These are phyloP conservation scores for Fregata magnificens DNA, from an alignment of 2,113 vertebrate genomes.

Conservation along the genomic window DNA sequence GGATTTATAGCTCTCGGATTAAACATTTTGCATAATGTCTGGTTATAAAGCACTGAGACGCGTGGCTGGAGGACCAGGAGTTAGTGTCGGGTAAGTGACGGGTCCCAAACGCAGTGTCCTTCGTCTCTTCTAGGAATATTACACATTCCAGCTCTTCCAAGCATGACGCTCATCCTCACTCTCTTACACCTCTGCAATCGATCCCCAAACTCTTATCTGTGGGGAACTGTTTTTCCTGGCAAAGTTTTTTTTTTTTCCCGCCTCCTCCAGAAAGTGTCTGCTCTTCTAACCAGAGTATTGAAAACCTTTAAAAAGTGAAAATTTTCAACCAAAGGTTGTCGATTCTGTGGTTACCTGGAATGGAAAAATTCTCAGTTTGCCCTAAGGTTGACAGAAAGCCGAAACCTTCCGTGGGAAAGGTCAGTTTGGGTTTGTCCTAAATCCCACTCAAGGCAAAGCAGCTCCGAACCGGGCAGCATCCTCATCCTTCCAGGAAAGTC, in stretches of 20 bases:
- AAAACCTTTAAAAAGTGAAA: not conserved
- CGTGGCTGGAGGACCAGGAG: not conserved
- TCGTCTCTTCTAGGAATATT: not conserved
- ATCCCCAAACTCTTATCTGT: not conserved
- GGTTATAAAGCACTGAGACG: not conserved
- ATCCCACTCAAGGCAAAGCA: not conserved
- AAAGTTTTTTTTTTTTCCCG: not conserved
- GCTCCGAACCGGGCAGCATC: not conserved
- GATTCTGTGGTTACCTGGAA: not conserved
- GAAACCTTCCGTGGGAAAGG: not conserved
- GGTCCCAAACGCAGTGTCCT: rapidly evolving
- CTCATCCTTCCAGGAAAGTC: not conserved
- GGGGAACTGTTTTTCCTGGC: not conserved
- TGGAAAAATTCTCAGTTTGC: not conserved
- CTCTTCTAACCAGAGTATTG: not conserved
- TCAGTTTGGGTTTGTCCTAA: not conserved
- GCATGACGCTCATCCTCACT: not conserved
- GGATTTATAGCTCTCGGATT: not conserved
- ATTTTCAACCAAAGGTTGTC: not conserved
- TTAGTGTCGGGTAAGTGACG: rapidly evolving
- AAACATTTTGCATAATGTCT: not conserved
- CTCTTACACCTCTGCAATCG: rapidly evolving
- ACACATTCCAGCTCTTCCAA: not conserved
- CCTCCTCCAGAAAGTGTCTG: not conserved
- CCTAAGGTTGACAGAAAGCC: not conserved